Percentiles rank a stretch among this genome's conserved stretches.
phyloP scores from a whole-genome alignment of 92 coral and sea anemone genomes.

The Phenganax subtilis region DNA sequence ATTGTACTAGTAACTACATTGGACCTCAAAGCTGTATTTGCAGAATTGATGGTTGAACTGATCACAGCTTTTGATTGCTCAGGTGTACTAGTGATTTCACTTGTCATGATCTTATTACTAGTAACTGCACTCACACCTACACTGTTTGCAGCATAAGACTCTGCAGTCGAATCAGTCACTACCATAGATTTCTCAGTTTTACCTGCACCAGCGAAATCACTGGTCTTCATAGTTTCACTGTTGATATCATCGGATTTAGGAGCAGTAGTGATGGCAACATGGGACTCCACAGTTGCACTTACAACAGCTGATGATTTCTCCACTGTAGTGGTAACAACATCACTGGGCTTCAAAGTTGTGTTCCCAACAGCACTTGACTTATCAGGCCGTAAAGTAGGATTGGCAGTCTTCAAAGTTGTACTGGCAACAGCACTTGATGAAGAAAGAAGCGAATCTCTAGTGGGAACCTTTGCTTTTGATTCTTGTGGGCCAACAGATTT shows the following conservation, averaged over 20 bases:
- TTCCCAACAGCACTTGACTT: background rate
- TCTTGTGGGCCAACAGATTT: conserved; percentile 5
- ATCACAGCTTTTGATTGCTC: background rate
- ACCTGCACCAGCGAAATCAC: no score
- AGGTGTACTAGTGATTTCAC: background rate
- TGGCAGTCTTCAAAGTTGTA: background rate
- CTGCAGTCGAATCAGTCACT: background rate
- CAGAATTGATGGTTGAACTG: background rate
- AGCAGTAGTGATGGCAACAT: no score
- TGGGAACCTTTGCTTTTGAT: background rate
- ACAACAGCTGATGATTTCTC: background rate
- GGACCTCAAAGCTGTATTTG: background rate
- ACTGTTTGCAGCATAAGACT: background rate
- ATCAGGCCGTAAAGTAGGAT: background rate
- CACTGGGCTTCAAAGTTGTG: background rate
- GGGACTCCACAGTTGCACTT: no score
- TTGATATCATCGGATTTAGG: no score
- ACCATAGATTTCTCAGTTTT: no score
- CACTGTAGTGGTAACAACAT: background rate
- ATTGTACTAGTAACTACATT: background rate
- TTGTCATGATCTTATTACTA: background rate
- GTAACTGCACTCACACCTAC: background rate
- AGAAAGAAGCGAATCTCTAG: background rate
- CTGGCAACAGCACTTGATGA: background rate
- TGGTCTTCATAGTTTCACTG: no score